Base-by-base conservation (phyloP, 2,888 invertebrate genomes). In the Scaeva pyrastri region DNA sequence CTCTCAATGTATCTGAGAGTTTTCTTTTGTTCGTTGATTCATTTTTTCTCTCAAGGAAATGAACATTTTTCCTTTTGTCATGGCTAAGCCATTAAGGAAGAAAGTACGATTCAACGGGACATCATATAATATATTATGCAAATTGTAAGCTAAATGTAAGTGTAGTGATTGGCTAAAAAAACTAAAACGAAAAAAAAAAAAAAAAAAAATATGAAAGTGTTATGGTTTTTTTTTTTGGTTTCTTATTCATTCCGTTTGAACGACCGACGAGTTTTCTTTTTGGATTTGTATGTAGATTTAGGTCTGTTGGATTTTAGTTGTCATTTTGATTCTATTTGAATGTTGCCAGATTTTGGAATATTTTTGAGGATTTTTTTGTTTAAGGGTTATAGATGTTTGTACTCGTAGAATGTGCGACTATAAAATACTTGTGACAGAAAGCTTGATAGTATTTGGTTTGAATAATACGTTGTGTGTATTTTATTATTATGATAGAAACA, bases 71-170 rank as follows among this genome's bases (percentile, higher is more conserved):
- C 71, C 41, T 31, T 64, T 41, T 23, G 52, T 11, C 68, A 68
- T 39, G 23, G 36, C 31, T 2, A n/a, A 8, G 31, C 72, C 48
- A 48, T 68, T 58, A 78, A 36, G 21, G 43, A 43, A 52, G 43
- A 36, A 77, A 79, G 26, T 48, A 36, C 39, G 48, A 72, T 78
- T 72, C 66, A 68, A 26, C 43, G 52, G 48, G 89, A 90, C 90
- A 91, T 91, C 91, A 90, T 90, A 90, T 91, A 91, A 91, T 91
- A 91, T 90, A 90, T 91, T 91, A 91, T 91, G 91, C 90, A 91
- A 91, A 91, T 91, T 90, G 89, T 89, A 90, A 90, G 90, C 91
- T 91, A 91, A 91, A 90, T 91, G 91, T 90, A 90, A 91, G 91
- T 91, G 90, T 90, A 89, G 90, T 90, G 91, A 91, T 91, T 91